These are phyloP conservation scores for Ptychoptera contaminata DNA, from an alignment of 2,888 invertebrate genomes.

Conservation along the genomic window DNA sequence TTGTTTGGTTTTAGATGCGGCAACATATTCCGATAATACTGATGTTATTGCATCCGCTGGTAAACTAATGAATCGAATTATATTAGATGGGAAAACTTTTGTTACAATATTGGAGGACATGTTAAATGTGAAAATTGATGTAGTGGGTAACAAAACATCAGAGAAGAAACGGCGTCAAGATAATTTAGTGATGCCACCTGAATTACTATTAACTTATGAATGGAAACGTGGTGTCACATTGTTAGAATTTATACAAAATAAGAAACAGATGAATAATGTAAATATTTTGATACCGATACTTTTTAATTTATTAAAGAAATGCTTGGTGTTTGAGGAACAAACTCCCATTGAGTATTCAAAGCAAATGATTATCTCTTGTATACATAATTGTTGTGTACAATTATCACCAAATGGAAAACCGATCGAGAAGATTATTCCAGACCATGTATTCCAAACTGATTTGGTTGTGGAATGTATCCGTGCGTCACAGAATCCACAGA, in stretches of 20 bases:
- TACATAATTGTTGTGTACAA: slow-evolving; percentile 55
- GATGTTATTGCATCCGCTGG: slow-evolving; percentile 42
- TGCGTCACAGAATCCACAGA: slow-evolving; percentile 84
- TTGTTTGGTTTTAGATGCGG: slow-evolving; percentile 36
- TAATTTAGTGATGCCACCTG: slow-evolving; percentile 6
- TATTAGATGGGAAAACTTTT: slow-evolving; percentile 44
- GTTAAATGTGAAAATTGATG: slow-evolving; percentile 30
- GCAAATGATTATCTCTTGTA: slow-evolving; percentile 63
- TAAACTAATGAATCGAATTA: slow-evolving; percentile 48
- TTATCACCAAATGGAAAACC: slow-evolving; percentile 29
- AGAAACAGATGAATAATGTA: slow-evolving; percentile 57
- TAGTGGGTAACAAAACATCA: not conserved
- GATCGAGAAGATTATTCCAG: slow-evolving; percentile 32
- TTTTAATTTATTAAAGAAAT: slow-evolving; percentile 64
- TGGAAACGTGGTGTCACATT: slow-evolving; percentile 71
- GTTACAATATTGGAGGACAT: slow-evolving; percentile 41
- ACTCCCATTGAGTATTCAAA: slow-evolving; percentile 74
- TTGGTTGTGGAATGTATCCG: slow-evolving; percentile 70
- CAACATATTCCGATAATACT: slow-evolving; percentile 41
- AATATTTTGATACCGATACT: slow-evolving; percentile 52
- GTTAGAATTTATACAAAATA: slow-evolving; percentile 71
- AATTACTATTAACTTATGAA: slow-evolving; percentile 41
- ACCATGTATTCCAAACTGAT: slow-evolving; percentile 28
- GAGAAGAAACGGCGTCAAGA: not conserved
- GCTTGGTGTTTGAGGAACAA: slow-evolving; percentile 67